These are phyloP conservation scores for Micrasema minimum DNA, from an alignment of 1,140 invertebrate genomes.

Conservation along the genomic window DNA sequence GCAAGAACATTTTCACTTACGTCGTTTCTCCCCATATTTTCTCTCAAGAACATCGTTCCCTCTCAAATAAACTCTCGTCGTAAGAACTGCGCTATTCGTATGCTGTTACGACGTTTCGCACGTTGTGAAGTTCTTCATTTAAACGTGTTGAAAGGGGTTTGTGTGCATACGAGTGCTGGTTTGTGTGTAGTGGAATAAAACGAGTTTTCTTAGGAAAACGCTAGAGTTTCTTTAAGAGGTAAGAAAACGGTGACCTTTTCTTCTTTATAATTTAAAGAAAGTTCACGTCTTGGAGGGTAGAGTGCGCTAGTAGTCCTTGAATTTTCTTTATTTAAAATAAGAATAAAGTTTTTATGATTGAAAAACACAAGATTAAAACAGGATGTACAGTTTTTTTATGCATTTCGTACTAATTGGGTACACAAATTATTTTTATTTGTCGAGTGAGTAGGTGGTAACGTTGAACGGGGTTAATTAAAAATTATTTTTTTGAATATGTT, in stretches of 20 bases:
- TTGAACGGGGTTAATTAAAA: too few relatives aligned
- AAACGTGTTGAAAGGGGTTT: neutral
- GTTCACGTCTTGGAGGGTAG: slow-evolving; percentile 39
- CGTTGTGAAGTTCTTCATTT: neutral
- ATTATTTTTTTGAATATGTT: too few relatives aligned
- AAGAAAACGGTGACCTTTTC: slow-evolving; percentile 48
- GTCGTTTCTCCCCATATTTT: neutral
- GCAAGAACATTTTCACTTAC: neutral
- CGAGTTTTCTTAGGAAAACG: slow-evolving; percentile 49
- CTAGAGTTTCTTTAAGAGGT: slow-evolving; percentile 42
- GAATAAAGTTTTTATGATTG: too few relatives aligned
- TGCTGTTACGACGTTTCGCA: slow-evolving; percentile 14
- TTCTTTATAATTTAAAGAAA: slow-evolving; percentile 48
- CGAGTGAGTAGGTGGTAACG: too few relatives aligned
- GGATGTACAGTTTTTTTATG: too few relatives aligned
- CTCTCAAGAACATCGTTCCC: neutral
- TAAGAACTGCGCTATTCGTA: slow-evolving; percentile 8
- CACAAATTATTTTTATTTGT: too few relatives aligned
- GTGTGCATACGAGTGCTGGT: slow-evolving; percentile 20
- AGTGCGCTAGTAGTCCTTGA: slow-evolving; percentile 50
- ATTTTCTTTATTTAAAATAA: too few relatives aligned
- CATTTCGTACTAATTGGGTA: too few relatives aligned
- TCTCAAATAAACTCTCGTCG: slow-evolving; percentile 2
- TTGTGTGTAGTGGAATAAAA: slow-evolving; percentile 48
- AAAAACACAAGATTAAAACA: too few relatives aligned